Percentiles rank a stretch among this genome's conserved stretches.
phyloP scores from a whole-genome alignment of 30 jellyfish, hydroid and myxozoan species.

The Aurelia coerulea region DNA sequence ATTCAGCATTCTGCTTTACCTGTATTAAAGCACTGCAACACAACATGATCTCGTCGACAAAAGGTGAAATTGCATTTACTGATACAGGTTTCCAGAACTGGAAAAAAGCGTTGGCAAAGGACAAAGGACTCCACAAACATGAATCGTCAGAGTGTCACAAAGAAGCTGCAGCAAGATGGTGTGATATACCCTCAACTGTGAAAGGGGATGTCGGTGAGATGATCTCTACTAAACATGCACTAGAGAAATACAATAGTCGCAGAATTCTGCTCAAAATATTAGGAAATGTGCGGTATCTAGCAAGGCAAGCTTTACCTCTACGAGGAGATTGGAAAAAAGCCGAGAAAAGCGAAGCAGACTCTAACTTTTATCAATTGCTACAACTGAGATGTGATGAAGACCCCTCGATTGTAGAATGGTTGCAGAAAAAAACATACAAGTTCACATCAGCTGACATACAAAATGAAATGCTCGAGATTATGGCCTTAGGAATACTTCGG shows the following conservation, averaged over 20 bases:
- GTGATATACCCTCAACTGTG: conserved; percentile 61
- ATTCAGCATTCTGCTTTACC: too few species aligned
- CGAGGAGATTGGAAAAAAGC: conserved; percentile 49
- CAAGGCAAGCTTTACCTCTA: conserved; percentile 53
- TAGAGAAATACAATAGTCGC: conserved; percentile 42
- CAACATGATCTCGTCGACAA: too few species aligned
- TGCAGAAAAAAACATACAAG: conserved; percentile 57
- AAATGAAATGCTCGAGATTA: conserved; percentile 1
- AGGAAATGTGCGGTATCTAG: conserved; percentile 55
- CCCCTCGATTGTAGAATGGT: conserved; percentile 73
- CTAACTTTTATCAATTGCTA: conserved; percentile 67
- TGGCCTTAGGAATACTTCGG: conserved; percentile 36
- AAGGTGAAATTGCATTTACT: conserved; percentile 60
- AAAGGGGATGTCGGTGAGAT: conserved; percentile 62
- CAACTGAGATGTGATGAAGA: conserved; percentile 69
- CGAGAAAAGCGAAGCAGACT: conserved; percentile 60
- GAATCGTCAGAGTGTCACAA: conserved; percentile 67
- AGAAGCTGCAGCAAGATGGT: conserved; percentile 75
- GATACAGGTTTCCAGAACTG: conserved; percentile 73
- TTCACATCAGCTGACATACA: background rate
- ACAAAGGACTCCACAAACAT: conserved; percentile 60
- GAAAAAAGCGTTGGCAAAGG: conserved; percentile 71
- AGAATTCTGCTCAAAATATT: conserved; percentile 43
- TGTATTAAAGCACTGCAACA: too few species aligned
- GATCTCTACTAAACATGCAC: conserved; percentile 42